phyloP scores from a whole-genome alignment of 2,797 vertebrate genomes.

The Spinus olivaceus region DNA sequence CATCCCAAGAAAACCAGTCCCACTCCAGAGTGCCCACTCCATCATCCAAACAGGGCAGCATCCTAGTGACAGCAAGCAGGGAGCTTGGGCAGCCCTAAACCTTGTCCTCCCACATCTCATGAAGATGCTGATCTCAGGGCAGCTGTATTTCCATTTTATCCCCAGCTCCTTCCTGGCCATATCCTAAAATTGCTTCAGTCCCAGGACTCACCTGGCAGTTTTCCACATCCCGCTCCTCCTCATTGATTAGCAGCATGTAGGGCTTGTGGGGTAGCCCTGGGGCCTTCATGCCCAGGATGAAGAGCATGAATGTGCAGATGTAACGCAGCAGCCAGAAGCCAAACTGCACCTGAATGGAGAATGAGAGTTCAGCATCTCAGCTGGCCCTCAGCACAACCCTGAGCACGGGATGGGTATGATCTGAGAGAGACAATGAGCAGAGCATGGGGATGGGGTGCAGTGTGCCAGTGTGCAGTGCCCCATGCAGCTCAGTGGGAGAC shows the following conservation, averaged over 20 bases:
- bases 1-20: neutral
- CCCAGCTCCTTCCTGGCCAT: neutral
- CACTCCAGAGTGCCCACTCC: neutral
- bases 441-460: neutral
- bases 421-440: neutral
- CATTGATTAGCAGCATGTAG: conserved; percentile 88
- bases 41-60: neutral
- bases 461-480: neutral
- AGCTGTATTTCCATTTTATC: neutral
- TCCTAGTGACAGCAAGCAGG: neutral
- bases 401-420: neutral
- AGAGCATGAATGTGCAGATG: conserved; percentile 81
- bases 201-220: conserved; percentile 64
- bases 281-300: conserved; percentile 87
- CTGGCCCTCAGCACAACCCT: neutral
- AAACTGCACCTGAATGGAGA: conserved; percentile 84
- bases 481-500: rapidly evolving
- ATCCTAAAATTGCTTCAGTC: neutral
- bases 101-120: neutral
- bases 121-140: neutral
- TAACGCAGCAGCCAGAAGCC: conserved; percentile 90
- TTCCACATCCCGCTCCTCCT: conserved; percentile 89
- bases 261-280: conserved; percentile 87
- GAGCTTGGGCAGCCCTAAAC: neutral
- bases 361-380: neutral